Base-by-base conservation (phyloP, 2,113 vertebrate species). In the Scomber colias region DNA sequence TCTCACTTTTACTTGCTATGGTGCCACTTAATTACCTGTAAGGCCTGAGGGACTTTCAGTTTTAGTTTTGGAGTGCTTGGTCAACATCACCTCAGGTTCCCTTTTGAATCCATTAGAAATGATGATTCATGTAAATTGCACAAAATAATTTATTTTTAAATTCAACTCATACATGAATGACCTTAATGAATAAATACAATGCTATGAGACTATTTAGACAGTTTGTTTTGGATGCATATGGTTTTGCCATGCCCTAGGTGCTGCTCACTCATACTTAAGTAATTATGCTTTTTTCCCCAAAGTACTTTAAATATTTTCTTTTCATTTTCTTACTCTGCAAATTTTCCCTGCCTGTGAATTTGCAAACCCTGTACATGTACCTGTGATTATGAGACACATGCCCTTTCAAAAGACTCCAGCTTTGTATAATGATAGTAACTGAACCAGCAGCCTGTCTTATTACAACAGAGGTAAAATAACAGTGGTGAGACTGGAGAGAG, bases 101-200 rank as follows among this genome's bases (percentile, higher is more conserved):
- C 3, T 30, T 68, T 81, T 72, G 16, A 75, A 75, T 69, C 2
- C 2, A 14, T 16, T 35, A 16, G 4, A 46, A 51, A 65, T 48
- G 13, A 87, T 81, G 86, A 87, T 75, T 27, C 15, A 87, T 86
- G 71, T 73, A 77, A 71, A 84, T 73, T 67, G n/a, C 21, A 15
- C 3, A 3, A 66, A 78, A 69, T 75, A 46, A 70, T 78, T 75
- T 44, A 62, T 79, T 79, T 61, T 6, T 0, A 70, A 67, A 30
- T 40, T 84, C 81, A 64, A 13, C 81, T 68, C 21, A 63, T 75
- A 79, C 81, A 54, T 54, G 31, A 31, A 54, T 46, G 60, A 84
- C 74, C 70, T 89, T 76, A 74, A 81, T 89, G 64, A 92, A 87
- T 86, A 81, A 86, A 74, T 71, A 74, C 44, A 64, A 69, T 45